Evolutionary conservation across 2,113 vertebrate species (phyloP).

Genomic region (Vimba vimba): DNA sequence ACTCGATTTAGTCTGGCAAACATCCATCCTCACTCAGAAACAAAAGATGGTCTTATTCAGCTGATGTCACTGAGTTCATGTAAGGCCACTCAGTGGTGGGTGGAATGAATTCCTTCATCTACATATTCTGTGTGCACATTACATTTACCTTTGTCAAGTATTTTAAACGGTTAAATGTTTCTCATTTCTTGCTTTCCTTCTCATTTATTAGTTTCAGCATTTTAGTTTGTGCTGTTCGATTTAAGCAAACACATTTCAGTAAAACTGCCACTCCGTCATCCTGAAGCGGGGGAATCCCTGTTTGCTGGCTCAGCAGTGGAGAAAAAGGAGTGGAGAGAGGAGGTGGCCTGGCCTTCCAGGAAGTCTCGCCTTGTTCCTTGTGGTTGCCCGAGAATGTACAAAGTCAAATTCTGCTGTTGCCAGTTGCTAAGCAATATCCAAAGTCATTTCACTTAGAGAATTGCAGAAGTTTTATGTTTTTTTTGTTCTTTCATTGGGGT

Average conservation of each 20-base stretch:
- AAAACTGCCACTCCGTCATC: not conserved
- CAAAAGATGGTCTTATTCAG: constrained; percentile 21
- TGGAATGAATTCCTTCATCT: not conserved
- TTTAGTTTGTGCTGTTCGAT: not conserved
- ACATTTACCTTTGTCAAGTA: not conserved
- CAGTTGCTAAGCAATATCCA: not conserved
- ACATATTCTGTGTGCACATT: not conserved
- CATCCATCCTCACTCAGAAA: not conserved
- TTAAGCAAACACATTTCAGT: not conserved
- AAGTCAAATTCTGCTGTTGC: constrained; percentile 7
- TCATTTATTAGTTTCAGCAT: not conserved
- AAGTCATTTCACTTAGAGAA: constrained; percentile 25
- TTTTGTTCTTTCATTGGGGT: not conserved
- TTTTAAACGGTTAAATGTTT: not conserved
- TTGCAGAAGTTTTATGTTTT: not conserved
- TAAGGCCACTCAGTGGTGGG: not conserved
- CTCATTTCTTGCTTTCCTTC: not conserved
- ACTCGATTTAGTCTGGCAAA: constrained; percentile 5
- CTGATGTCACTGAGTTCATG: constrained; percentile 6
- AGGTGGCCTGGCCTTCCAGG: constrained; percentile 40
- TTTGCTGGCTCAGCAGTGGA: constrained; percentile 39
- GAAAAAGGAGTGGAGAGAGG: constrained; percentile 6
- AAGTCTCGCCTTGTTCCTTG: constrained; percentile 43
- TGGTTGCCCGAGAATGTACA: constrained; percentile 4
- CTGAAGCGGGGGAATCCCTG: constrained; percentile 59